These are phyloP conservation scores for Drosophila melanogaster DNA, from an alignment of 1,140 invertebrate species.

Conservation along the genomic window Release_6_plus_ISO1_MT NT_033777.3:14961001-14961500, in stretches of 20 bases:
- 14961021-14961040: slow-evolving; percentile 73
- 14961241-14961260: neutral
- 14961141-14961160: slow-evolving; percentile 8
- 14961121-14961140: slow-evolving; percentile 25
- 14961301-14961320: neutral
- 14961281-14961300: neutral
- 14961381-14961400: slow-evolving; percentile 23
- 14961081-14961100: slow-evolving; percentile 61
- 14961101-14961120: slow-evolving; percentile 75
- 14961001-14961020: slow-evolving; percentile 40
- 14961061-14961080: slow-evolving; percentile 63
- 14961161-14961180: neutral
- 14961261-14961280: neutral
- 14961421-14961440: slow-evolving; percentile 80
- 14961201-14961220: neutral
- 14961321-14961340: neutral
- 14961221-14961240: neutral
- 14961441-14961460: slow-evolving; percentile 77
- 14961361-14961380: slow-evolving; percentile 14
- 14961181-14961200: no score
- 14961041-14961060: slow-evolving; percentile 38
- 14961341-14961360: slow-evolving; percentile 7
- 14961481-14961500: slow-evolving; percentile 79
- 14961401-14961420: slow-evolving; percentile 55
- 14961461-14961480: slow-evolving; percentile 71